Base-by-base conservation (phyloP, 2,113 vertebrate genomes). In the Plecturocebus donacophilus region DNA sequence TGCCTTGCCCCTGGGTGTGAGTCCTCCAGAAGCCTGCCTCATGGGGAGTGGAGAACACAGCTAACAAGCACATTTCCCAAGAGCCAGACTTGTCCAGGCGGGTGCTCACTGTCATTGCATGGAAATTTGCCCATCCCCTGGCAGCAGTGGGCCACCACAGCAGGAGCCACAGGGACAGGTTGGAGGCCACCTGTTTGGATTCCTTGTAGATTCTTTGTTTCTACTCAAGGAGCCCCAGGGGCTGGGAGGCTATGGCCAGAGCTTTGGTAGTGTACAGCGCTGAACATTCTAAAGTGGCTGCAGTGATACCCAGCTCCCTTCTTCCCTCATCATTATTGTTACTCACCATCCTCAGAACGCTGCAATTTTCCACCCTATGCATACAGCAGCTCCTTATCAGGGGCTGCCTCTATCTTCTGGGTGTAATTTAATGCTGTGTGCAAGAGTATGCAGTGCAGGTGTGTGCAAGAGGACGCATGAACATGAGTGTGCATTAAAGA, bases 21-120 rank as follows among this genome's bases (percentile, higher is more conserved):
- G 6, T 42, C 42, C 32, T 56, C 68, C 76, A 61, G 82, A 23
- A 47, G n/a, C 20, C 68, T 4, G 25, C 13, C 38, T 80, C 56
- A 1, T 14, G 0, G 5, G 61, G 40, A 0, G 0, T 27, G 17
- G 23, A 56, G 58, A 21, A 2, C 21, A 32, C 11, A 73, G 84
- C 16, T 8, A 35, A 45, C 7, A 20, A 0, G 6, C 0, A 27
- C 47, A 5, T 4, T 20, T 52, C 75, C 52, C 45, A 32, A 17
- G 30, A 61, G n/a, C 79, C n/a, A 25, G 84, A 40, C 32, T 27
- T 77, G 8, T 42, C 77, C 81, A 85, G 30, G 25, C 0, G 0
- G 71, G 47, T 0, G 1, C 52, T 82, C 64, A 40, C 61, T 70
- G 85, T 30, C 38, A 23, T 49, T 2, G 0, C 7, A 0, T 0